Conservation (phyloP, 2,888 invertebrate genomes). For the Aspidiotus destructor region DNA sequence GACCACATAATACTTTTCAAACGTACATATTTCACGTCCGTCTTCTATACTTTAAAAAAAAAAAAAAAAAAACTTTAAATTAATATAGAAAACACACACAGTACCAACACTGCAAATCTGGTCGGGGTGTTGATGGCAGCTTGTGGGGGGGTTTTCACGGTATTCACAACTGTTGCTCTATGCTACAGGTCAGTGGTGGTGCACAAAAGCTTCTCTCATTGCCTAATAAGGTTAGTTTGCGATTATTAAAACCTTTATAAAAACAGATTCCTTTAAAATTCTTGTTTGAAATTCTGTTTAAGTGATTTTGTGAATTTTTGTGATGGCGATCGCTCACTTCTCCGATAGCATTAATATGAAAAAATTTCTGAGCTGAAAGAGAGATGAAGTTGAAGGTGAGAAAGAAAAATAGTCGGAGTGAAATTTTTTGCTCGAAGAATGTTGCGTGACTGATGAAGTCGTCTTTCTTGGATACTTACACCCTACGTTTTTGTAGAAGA, state of each 20-base stretch:
- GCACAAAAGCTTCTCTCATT: constrained; percentile 97
- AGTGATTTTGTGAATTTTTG: constrained; percentile 23
- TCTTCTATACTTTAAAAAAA: not conserved
- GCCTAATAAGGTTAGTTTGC: constrained; percentile 90
- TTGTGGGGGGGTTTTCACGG: constrained; percentile 97
- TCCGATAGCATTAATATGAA: too few species aligned
- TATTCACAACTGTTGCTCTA: constrained; percentile 97
- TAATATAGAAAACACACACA: constrained; percentile 81
- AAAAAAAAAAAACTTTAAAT: constrained; percentile 8
- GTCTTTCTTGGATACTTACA: too few species aligned
- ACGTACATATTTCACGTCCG: constrained; percentile 40
- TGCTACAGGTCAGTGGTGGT: constrained; percentile 99
- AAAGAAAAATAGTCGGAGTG: too few species aligned
- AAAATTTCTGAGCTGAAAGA: too few species aligned
- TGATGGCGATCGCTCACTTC: not conserved
- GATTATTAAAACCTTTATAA: constrained; percentile 44
- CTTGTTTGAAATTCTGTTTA: constrained; percentile 11
- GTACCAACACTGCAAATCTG: constrained; percentile 94
- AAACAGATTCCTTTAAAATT: constrained; percentile 22
- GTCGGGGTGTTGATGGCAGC: constrained; percentile 96
- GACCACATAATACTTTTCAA: constrained; percentile 20
- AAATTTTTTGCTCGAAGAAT: too few species aligned
- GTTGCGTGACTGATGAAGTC: too few species aligned
- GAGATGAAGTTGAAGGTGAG: too few species aligned
- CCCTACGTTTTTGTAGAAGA: too few species aligned